A percentile compares a stretch with the other conserved stretches of the same genome.
Evolutionary conservation across 2,888 invertebrate species (phyloP).

Genomic region (Miltochrista miniata): DNA sequence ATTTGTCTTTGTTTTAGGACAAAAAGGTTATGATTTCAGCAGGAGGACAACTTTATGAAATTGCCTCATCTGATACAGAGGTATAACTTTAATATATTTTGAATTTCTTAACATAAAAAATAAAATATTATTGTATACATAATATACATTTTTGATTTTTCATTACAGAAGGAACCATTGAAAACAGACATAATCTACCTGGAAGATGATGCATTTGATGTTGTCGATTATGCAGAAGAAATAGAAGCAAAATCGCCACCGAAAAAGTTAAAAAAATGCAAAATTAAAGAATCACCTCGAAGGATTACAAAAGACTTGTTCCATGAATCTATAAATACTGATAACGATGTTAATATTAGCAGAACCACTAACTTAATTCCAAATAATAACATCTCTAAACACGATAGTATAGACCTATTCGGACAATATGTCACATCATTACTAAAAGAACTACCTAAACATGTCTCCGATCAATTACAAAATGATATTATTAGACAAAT

Average conservation of each 20-base stretch:
- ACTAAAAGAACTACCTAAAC: constrained; percentile 46
- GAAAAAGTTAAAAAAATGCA: background rate
- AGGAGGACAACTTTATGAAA: constrained; percentile 20
- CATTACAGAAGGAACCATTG: constrained; percentile 24
- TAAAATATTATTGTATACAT: no score
- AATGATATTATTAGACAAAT: constrained; percentile 45
- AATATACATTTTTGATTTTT: background rate
- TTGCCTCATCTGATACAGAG: constrained; percentile 9
- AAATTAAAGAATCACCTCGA: no score
- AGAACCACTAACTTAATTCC: background rate
- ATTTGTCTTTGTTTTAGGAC: constrained; percentile 8
- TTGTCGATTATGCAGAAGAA: background rate
- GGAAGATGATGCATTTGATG: constrained; percentile 10
- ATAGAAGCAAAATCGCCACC: background rate
- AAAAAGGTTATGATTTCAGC: constrained; percentile 15
- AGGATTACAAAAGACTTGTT: constrained; percentile 7
- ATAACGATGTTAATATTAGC: background rate
- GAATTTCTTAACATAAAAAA: background rate
- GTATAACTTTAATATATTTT: constrained; percentile 9
- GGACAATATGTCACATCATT: constrained; percentile 47
- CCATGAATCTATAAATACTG: background rate
- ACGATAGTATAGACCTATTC: constrained; percentile 42
- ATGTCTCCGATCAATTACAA: constrained; percentile 44
- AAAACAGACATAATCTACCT: constrained; percentile 22
- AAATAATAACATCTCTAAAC: background rate